phyloP scores from a whole-genome alignment of 2,113 vertebrate species.

The Bombycilla garrulus region DNA sequence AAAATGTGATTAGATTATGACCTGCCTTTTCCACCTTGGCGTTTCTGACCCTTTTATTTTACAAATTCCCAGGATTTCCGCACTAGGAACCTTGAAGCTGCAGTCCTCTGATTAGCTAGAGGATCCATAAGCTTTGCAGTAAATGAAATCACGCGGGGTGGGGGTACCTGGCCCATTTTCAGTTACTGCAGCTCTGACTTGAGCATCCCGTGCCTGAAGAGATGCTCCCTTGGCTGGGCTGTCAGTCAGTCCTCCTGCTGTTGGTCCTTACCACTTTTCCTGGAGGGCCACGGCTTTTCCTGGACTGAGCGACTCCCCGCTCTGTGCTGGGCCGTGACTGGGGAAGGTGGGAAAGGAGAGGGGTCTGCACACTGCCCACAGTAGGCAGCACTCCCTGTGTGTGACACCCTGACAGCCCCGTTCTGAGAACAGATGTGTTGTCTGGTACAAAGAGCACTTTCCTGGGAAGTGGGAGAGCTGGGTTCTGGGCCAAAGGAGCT shows the following conservation, averaged over 20 bases:
- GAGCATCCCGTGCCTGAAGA: not conserved
- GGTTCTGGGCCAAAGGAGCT: not conserved
- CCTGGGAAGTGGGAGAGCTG: not conserved
- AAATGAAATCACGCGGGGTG: not conserved
- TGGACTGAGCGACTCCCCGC: rapidly evolving
- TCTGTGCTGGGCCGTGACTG: not conserved
- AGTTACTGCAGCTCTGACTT: not conserved
- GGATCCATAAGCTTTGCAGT: not conserved
- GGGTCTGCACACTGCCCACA: not conserved
- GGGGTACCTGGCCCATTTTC: rapidly evolving
- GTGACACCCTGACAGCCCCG: rapidly evolving
- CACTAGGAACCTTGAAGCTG: not conserved
- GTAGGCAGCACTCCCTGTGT: rapidly evolving
- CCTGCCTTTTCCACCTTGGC: not conserved
- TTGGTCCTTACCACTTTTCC: not conserved
- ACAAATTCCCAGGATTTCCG: not conserved
- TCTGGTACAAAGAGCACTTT: not conserved
- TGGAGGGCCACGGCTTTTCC: not conserved
- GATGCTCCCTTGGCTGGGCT: not conserved
- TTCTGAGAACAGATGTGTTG: not conserved
- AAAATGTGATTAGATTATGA: not conserved
- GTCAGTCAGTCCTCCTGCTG: not conserved
- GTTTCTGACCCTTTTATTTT: not conserved
- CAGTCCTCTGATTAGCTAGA: not conserved
- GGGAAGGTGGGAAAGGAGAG: not conserved